Evolutionary conservation across 2,888 invertebrate genomes (phyloP), one percentile per base, ranked within the genome.

Genomic region (Agrotis puta): DNA sequence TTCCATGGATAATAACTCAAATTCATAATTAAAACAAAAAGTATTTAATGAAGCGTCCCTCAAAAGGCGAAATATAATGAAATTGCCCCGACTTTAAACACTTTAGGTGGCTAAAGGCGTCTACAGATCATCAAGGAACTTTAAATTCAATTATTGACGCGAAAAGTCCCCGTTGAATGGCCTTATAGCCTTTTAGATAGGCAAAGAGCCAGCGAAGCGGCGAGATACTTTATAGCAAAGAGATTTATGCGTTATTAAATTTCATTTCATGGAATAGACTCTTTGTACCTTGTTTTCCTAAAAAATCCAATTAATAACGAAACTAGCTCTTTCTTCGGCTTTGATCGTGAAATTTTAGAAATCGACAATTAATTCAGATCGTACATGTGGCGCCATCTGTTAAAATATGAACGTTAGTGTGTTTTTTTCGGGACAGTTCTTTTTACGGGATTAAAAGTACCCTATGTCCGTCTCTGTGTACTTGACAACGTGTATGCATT

Each of bases 71-170:
- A 39, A 81, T 66, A 50, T 73, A 73, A 67, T 71, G n/a, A 65
- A 83, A 81, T 65, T 70, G 54, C 58, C 56, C 61, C 45, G 50
- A 74, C 70, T 79, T 75, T 64, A 73, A 71, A 70, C 71, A 57
- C 59, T 71, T 67, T 33, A 20, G 24, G 18, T 69, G 50, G 54
- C 69, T 70, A 61, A 50, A 22, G 66, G 77, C 13, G 48, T 54
- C 58, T 62, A 64, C 62, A 64, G 54, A 66, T 75, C 57, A 70
- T 68, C 71, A 72, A 79, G 63, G 65, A 78, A 54, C 47, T 81
- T 63, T 48, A 18, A 81, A 81, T 79, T 79, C 63, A 76, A 81
- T 81, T 75, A 73, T 70, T 62, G 62, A 70, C 54, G 39, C 11
- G 50, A 53, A 63, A 80, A 70, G 63, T 70, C 70, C 20, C 20